Base-by-base conservation (phyloP, 1,140 invertebrate species). In the Lethrus apterus region DNA sequence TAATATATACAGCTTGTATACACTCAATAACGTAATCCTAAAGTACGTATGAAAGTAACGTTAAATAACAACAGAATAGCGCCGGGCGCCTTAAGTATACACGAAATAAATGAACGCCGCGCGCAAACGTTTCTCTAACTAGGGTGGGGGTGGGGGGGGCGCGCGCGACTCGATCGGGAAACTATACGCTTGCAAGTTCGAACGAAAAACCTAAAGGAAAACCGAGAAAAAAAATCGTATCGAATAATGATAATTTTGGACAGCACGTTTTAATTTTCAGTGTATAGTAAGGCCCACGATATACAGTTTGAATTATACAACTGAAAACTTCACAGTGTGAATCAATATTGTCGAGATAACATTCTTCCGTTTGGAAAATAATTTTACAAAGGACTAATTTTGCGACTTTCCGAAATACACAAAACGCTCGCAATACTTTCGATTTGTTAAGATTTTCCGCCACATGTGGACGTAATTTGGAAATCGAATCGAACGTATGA, bases 241-340 rank as follows among this genome's bases (percentile, higher is more conserved):
- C n/a, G n/a, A n/a, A n/a, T n/a, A n/a, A n/a, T 26, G 23, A 26
- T 26, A 57, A 65, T 59, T 60, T 67, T 70, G 66, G 67, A 69
- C 66, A 70, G 66, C 66, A 69, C 64, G 59, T 62, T 47, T 59
- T 50, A 67, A 65, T 65, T 62, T 67, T 65, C 63, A 68, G 62
- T 66, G 65, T 68, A 68, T 52, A 58, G 65, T 70, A 70, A 70
- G 69, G 69, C 69, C 69, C 69, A 70, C 65, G 60, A 69, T 68
- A 66, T 63, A 66, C 56, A 62, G 57, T 64, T 66, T 66, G 65
- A 64, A 66, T 62, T 59, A 67, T 65, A 66, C 60, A 67, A 68
- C 60, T 60, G 62, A 68, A 66, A 66, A 63, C 51, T 60, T 63
- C 61, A 65, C 58, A 66, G 56, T 65, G 60, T 66, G 55, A 63